These are phyloP conservation scores for human DNA, from an alignment of 2,113 vertebrate species.

Conservation along the genomic window DNA sequence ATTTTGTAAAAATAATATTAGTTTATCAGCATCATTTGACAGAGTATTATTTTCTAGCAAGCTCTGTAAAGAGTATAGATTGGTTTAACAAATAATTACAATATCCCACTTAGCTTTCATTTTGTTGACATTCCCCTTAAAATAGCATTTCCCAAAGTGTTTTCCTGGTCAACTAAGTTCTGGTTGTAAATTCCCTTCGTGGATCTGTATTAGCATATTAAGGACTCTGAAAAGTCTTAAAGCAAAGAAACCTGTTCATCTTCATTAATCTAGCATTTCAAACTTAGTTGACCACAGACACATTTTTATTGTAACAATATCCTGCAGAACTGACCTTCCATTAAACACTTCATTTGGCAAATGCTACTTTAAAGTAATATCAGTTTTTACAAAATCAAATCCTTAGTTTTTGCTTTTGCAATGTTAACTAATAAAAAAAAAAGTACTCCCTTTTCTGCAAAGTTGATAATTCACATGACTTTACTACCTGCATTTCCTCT, in stretches of 20 bases:
- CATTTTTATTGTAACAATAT: not conserved
- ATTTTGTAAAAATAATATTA: conserved; percentile 51
- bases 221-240: not conserved
- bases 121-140: conserved; percentile 37
- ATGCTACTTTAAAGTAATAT: conserved; percentile 48
- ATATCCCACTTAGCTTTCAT: not conserved
- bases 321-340: conserved; percentile 1
- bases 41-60: conserved; percentile 37
- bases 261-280: conserved; percentile 43
- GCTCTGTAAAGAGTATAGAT: conserved; percentile 22
- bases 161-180: not conserved
- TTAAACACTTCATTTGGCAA: conserved; percentile 44
- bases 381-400: conserved; percentile 22
- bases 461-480: conserved; percentile 39
- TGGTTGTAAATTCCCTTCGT: not conserved
- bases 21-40: conserved; percentile 12
- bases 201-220: not conserved
- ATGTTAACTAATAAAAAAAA: conserved; percentile 55
- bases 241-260: conserved; percentile 25
- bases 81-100: not conserved
- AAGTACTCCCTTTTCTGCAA: conserved; percentile 52
- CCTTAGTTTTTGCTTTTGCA: not conserved
- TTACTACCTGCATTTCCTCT: conserved; percentile 98
- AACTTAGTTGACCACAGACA: not conserved
- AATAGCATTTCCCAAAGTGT: conserved; percentile 39